Conservation (phyloP, 2,888 invertebrate genomes). For the Cataglyphis albicans region DNA sequence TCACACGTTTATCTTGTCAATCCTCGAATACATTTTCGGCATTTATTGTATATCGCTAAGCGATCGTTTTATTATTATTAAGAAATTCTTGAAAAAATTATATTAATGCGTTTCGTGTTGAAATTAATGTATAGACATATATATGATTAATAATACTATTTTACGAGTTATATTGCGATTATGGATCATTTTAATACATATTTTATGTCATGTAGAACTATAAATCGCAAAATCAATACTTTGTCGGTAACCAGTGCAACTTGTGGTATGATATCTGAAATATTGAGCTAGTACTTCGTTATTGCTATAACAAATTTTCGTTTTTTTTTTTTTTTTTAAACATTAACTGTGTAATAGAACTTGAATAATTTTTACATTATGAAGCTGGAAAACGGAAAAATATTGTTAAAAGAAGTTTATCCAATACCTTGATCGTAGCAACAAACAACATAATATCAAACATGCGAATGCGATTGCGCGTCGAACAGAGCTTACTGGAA, state of each 20-base stretch:
- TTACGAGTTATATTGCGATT: too few relatives aligned
- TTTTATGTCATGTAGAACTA: too few relatives aligned
- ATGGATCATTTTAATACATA: too few relatives aligned
- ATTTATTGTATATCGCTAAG: not conserved
- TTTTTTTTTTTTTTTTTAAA: not conserved
- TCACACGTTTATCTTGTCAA: not conserved
- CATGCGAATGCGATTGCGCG: not conserved
- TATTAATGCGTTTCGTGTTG: not conserved
- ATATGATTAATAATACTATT: too few relatives aligned
- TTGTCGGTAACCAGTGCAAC: too few relatives aligned
- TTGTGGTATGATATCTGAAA: not conserved
- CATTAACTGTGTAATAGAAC: not conserved
- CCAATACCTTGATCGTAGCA: not conserved
- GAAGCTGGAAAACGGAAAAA: not conserved
- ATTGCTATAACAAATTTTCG: not conserved
- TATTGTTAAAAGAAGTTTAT: not conserved
- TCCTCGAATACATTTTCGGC: not conserved
- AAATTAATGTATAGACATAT: not conserved
- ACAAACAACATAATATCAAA: not conserved
- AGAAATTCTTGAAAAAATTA: not conserved
- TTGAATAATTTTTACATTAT: not conserved
- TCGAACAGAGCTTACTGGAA: too few relatives aligned
- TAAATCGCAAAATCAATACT: too few relatives aligned
- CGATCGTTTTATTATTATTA: not conserved
- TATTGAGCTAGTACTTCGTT: not conserved